Evolutionary conservation across 2,113 vertebrate species (phyloP).

Genomic region (Panurus biarmicus): DNA sequence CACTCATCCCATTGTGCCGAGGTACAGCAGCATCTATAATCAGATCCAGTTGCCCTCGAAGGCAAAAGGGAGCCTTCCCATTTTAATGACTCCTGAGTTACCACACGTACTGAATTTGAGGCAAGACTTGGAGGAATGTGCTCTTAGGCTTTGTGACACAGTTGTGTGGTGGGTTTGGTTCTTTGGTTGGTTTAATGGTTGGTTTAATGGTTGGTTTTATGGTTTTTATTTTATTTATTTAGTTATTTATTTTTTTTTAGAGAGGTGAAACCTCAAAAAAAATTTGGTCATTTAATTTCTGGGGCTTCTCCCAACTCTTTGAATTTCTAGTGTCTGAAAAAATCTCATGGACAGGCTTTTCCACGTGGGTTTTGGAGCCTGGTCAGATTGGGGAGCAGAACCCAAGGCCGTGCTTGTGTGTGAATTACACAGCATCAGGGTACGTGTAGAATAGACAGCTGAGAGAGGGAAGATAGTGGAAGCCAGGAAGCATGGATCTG

Average conservation of each 20-base stretch:
- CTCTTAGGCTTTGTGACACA: neutral
- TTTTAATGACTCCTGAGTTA: neutral
- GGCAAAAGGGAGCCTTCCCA: neutral
- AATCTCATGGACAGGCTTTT: neutral
- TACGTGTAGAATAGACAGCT: accelerated
- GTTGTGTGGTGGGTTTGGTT: neutral
- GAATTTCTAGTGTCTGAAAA: neutral
- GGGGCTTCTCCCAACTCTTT: neutral
- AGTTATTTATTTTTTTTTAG: too few species aligned
- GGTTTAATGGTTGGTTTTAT: too few species aligned
- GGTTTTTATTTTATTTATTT: too few species aligned
- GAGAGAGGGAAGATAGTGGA: neutral
- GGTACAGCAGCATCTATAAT: neutral
- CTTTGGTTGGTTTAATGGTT: too few species aligned
- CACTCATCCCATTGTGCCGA: neutral
- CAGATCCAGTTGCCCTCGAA: neutral
- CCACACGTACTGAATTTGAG: neutral
- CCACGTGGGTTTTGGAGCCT: neutral
- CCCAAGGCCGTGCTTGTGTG: neutral
- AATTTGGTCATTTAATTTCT: neutral
- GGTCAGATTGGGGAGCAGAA: neutral
- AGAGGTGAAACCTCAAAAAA: neutral
- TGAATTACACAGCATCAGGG: neutral
- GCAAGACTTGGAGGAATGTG: neutral
- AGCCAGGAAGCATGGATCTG: neutral